Base-by-base conservation (phyloP, 2,797 vertebrate genomes). In the Fundulus diaphanus region DNA sequence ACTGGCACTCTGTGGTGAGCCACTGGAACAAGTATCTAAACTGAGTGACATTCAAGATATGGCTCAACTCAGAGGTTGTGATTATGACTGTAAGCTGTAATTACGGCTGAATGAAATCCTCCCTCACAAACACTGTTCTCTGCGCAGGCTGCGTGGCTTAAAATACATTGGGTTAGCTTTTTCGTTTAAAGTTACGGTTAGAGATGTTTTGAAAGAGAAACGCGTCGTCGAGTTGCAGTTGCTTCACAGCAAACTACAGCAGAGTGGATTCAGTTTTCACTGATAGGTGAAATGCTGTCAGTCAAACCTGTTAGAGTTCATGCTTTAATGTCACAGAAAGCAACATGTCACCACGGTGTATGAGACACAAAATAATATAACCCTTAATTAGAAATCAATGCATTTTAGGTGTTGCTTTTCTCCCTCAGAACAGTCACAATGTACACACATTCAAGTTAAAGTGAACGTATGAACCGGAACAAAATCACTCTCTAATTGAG, bases 1-100 rank as follows among this genome's bases (percentile, higher is more conserved):
- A 29, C 13, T n/a, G 37, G 37, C 35, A 1, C 7, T 56, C 16
- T 11, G n/a, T 35, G 48, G 48, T 4, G 29, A 33, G 40, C 29
- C 5, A 31, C 54, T 46, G n/a, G 54, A 40, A 42, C 42, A 31
- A 52, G 9, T 24, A 9, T 33, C 24, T 27, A 18, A 33, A 46
- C 44, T 12, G 44, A 49, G 67, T 7, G 67, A 31, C 46, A 35
- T 20, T 13, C 18, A 6, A 20, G 27, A 69, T n/a, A 49, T 27
- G 63, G 63, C 63, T 44, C 37, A 66, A 44, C 24, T n/a, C 40
- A 44, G 37, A 66, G 52, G 63, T 66, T 44, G 63, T 66, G 63
- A 44, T 66, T 66, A 66, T 66, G 63, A 66, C 24, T 42, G 24
- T 44, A 44, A 66, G 37, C 63, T 66, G 37, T 66, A 66, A 66